Conservation (phyloP, 2,113 vertebrate species). For the Perca fluviatilis region DNA sequence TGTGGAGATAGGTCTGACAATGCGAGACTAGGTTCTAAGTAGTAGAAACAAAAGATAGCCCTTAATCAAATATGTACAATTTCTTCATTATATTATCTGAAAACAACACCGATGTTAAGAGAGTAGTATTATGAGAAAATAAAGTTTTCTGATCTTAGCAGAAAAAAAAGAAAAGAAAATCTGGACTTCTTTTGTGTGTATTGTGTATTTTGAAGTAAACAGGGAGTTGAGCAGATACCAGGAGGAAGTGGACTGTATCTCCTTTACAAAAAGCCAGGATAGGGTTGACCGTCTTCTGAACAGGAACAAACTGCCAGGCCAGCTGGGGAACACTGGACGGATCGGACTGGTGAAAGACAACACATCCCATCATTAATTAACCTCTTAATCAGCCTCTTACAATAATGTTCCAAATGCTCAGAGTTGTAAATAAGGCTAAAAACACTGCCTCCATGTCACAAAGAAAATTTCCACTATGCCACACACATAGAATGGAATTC, state of each 20-base stretch:
- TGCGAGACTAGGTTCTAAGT: neutral
- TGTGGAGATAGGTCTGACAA: too few species aligned
- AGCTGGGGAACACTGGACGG: slow-evolving; percentile 95
- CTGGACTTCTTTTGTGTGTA: neutral
- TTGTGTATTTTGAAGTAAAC: neutral
- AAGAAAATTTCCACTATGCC: neutral
- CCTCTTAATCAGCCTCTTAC: too few species aligned
- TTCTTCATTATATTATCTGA: neutral
- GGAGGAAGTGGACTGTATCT: slow-evolving; percentile 93
- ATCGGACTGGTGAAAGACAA: slow-evolving; percentile 86
- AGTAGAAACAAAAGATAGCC: neutral
- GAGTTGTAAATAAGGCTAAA: neutral
- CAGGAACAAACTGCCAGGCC: slow-evolving; percentile 96
- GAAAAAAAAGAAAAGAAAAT: neutral
- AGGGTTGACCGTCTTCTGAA: slow-evolving; percentile 91
- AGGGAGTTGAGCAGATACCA: slow-evolving; percentile 83
- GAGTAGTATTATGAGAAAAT: neutral
- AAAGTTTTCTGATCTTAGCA: neutral
- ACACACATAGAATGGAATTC: neutral
- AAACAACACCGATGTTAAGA: neutral
- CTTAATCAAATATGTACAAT: neutral
- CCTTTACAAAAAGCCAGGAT: slow-evolving; percentile 97
- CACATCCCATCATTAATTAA: neutral
- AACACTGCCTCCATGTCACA: neutral
- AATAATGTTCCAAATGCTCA: neutral